These are phyloP conservation scores for Hippocampus kuda DNA, from an alignment of 2,797 vertebrate genomes.

Conservation along the genomic window DNA sequence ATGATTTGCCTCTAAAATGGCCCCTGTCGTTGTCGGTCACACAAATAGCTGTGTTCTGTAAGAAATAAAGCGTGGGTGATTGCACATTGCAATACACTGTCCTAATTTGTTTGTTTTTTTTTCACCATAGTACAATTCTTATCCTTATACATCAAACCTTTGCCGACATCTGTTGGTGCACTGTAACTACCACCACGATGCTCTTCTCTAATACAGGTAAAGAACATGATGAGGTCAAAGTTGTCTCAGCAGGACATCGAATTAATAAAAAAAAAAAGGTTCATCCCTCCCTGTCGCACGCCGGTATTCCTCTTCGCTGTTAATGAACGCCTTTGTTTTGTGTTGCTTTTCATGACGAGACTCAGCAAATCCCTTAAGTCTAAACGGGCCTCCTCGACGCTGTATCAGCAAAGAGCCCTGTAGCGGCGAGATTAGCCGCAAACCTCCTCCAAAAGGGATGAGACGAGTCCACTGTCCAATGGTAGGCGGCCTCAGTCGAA, in stretches of 20 bases:
- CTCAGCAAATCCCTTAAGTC: conserved; percentile 40
- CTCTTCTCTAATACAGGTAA: background rate
- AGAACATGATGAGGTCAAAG: background rate
- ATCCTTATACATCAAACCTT: conserved; percentile 27
- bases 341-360: conserved; percentile 32
- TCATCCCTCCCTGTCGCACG: conserved; percentile 13
- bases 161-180: conserved; percentile 16
- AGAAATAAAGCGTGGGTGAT: conserved; percentile 26
- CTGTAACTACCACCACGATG: conserved; percentile 5
- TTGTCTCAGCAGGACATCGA: background rate
- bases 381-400: conserved; percentile 38
- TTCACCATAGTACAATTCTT: conserved; percentile 27
- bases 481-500: conserved; percentile 52
- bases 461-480: conserved; percentile 53
- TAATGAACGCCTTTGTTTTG: conserved; percentile 31
- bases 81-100: conserved; percentile 41
- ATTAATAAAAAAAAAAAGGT: conserved; percentile 2
- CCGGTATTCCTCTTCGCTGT: conserved; percentile 23
- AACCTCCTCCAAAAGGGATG: conserved; percentile 55
- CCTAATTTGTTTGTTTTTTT: too few relatives aligned
- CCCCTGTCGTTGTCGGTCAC: conserved; percentile 50
- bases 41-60: conserved; percentile 56
- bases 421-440: conserved; percentile 55
- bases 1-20: conserved; percentile 33
- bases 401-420: conserved; percentile 44